Evolutionary conservation across 2,113 vertebrate species (phyloP), one percentile per base, ranked within the genome.

Genomic region (Ochotona curzoniae): DNA sequence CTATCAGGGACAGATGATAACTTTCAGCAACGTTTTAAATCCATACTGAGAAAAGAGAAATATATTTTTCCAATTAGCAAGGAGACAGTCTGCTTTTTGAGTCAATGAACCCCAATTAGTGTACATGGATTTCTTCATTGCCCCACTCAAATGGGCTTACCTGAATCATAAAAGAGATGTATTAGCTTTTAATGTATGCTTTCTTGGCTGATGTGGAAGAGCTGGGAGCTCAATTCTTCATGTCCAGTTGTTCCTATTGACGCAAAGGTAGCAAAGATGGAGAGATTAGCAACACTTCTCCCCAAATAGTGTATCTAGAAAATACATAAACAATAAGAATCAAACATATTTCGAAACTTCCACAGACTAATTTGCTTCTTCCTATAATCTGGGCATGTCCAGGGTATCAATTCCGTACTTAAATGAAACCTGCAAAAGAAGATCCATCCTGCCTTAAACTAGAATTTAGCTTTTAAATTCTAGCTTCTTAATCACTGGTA

Each of bases 121-220:
- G 57, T 87, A 32, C 57, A 8, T 92, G 90, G 44, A 92, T 89
- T 94, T 75, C 47, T 88, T 92, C 89, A 38, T 86, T 93, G 75
- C n/a, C 54, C 79, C 47, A 92, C 85, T 66, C 35, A 32, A 88
- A 8, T 70, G 79, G 51, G 32, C 69, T 82, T 88, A 89, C 85
- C 74, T 92, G 61, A 90, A 91, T 71, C 83, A 94, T 95, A 86
- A 94, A 96, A 94, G 82, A 88, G 88, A 95, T 94, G 74, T 51
- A 85, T 97, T 94, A 90, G 90, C 78, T 92, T 96, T 96, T 93
- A 95, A 85, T 49, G 21, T 63, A 44, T 74, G 38, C 6, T 82
- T 2, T 82, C n/a, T 30, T 64, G 20, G 28, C 81, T 93, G 73
- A 60, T 66, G 82, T 57, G 21, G 51, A 93, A 88, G 28, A 35